Conservation (phyloP, 2,797 vertebrate species). For the Brachymystax lenok region DNA sequence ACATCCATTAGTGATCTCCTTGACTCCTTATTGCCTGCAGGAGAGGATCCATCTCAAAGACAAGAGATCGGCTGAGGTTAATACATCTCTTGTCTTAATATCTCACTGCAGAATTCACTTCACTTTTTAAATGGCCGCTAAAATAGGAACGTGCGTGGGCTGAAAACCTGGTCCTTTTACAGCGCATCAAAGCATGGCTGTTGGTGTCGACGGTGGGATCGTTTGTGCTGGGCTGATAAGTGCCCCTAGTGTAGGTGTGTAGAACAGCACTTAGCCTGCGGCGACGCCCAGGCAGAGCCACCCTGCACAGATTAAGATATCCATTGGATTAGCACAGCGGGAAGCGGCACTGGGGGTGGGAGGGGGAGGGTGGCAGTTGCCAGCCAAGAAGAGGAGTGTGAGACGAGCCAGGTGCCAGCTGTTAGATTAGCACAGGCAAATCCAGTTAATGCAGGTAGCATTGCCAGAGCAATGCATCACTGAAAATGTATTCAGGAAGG, state of each 20-base stretch:
- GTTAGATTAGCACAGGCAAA: slow-evolving; percentile 38
- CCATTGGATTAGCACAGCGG: slow-evolving; percentile 27
- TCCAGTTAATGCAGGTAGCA: slow-evolving; percentile 25
- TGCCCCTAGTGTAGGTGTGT: background rate
- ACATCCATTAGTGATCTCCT: background rate
- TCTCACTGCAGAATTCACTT: background rate
- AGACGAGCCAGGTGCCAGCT: slow-evolving; percentile 37
- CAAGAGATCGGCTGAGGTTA: background rate
- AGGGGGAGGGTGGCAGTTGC: slow-evolving; percentile 2
- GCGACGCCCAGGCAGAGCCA: slow-evolving; percentile 3
- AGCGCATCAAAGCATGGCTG: background rate
- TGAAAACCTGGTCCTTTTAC: background rate
- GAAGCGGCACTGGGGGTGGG: slow-evolving; percentile 4
- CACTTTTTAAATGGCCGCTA: background rate
- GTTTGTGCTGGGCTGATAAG: background rate
- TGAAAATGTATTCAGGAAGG: slow-evolving; percentile 13
- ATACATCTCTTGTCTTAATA: background rate
- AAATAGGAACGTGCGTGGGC: background rate
- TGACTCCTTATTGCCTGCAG: background rate
- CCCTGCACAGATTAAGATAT: background rate
- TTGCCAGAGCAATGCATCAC: slow-evolving; percentile 13
- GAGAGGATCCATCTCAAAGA: background rate
- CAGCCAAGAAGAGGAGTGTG: slow-evolving; percentile 12
- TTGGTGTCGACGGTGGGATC: background rate
- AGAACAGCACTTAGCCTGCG: background rate